phyloP scores from a whole-genome alignment of 2,113 vertebrate genomes.

The Ia io region DNA sequence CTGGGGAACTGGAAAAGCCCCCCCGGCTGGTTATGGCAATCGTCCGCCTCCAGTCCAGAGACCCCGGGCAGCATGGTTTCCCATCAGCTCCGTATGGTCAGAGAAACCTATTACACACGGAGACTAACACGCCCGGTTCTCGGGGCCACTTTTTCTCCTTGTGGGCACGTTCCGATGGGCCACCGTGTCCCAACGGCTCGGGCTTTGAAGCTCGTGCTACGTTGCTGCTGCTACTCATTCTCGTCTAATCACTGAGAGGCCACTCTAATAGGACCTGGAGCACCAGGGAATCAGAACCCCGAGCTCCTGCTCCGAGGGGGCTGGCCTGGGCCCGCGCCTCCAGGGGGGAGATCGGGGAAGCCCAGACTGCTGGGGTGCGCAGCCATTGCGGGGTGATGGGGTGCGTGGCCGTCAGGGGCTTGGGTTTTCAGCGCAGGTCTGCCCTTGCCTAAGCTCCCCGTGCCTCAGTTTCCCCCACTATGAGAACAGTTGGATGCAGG shows the following conservation, averaged over 20 bases:
- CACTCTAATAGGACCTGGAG: constrained; percentile 70
- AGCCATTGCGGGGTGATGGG: background rate
- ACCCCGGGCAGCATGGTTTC: constrained; percentile 80
- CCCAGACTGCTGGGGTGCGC: background rate
- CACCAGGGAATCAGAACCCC: constrained; percentile 64
- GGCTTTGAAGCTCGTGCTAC: constrained; percentile 68
- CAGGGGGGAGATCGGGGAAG: background rate
- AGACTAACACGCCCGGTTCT: constrained; percentile 80
- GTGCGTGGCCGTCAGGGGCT: background rate
- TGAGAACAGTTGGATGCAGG: background rate
- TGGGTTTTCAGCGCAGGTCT: background rate
- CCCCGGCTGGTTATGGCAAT: constrained; percentile 74
- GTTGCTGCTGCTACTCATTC: constrained; percentile 69
- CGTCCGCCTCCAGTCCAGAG: constrained; percentile 79
- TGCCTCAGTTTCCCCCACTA: background rate
- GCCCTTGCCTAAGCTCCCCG: background rate
- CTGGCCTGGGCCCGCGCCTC: background rate
- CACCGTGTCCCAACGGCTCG: constrained; percentile 61
- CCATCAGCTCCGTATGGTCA: constrained; percentile 90
- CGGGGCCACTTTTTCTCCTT: constrained; percentile 73
- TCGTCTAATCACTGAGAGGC: constrained; percentile 75
- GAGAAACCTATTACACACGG: constrained; percentile 82
- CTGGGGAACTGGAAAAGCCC: constrained; percentile 74
- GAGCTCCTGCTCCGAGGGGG: constrained; percentile 42
- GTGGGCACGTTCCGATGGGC: constrained; percentile 74